Evolutionary conservation across 2,797 vertebrate species (phyloP), one percentile per base, ranked within the genome.

Genomic region (Odontamblyopus rebecca): DNA sequence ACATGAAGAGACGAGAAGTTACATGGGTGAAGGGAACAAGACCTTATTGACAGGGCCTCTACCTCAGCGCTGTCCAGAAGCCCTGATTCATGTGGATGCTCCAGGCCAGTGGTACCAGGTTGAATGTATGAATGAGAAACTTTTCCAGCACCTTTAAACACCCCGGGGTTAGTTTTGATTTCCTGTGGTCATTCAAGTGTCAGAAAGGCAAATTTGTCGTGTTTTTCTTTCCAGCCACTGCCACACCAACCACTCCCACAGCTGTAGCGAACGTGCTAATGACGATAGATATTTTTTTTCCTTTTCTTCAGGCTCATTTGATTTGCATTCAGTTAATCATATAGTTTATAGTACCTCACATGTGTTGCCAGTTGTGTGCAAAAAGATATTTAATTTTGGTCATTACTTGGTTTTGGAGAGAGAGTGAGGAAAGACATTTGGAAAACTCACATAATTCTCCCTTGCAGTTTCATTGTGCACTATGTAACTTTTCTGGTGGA

Each of bases 1-100:
- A 90, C 84, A 78, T 88, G 88, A 86, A 85, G 87, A 83, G 71
- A 80, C 61, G 72, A 82, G 56, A 70, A 87, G 85, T 81, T 81
- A 85, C 87, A 88, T 82, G 92, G 92, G 91, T 94, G 91, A 93
- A 91, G 94, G 92, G 94, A 96, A 95, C 92, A 94, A 94, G 95
- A 95, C 94, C 92, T 94, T 94, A 94, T 90, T 95, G 95, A 95
- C 94, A 93, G 90, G 71, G 53, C 71, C 62, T 32, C 30, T 62
- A 35, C 57, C 29, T 57, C 32, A 30, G 35, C 38, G 74, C 72
- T 62, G 63, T 73, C 60, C 35, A 74, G 35, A 61, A 54, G 27
- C 70, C 54, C 69, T 73, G 69, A 67, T 78, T 79, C 78, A 73
- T 81, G 75, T 67, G 56, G 74, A 77, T 66, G 75, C 72, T 83